A percentile compares a stretch with the other conserved stretches of the same genome.
Conservation (phyloP, 2,797 vertebrate species). For the Morus bassanus region DNA sequence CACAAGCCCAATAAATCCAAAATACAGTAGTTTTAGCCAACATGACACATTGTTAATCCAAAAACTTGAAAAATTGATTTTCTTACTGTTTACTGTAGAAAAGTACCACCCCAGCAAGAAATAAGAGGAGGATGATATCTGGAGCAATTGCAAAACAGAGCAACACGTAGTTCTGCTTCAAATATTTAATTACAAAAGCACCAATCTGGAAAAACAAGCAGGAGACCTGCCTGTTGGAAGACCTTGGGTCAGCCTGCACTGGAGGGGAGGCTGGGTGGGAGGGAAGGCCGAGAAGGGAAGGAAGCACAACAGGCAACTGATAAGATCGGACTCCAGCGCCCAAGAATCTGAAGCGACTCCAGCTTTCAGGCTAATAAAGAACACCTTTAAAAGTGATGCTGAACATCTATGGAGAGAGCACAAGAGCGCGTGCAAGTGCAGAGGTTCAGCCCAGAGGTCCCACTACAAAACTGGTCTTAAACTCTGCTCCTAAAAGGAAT, state of each 20-base stretch:
- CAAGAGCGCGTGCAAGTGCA: accelerated
- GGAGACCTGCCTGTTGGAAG: neutral
- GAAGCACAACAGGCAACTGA: neutral
- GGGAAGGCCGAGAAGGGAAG: neutral
- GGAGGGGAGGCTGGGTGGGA: neutral
- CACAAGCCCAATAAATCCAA: neutral
- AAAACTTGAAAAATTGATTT: neutral
- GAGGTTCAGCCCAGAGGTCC: neutral
- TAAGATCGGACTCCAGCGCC: neutral
- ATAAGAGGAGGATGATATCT: accelerated
- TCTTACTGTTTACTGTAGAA: neutral
- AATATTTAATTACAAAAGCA: neutral
- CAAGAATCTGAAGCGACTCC: neutral
- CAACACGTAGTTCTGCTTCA: neutral
- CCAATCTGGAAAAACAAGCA: neutral
- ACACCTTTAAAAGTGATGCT: neutral
- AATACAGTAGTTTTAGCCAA: neutral
- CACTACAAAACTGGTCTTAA: neutral
- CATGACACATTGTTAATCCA: neutral
- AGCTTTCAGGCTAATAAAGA: neutral
- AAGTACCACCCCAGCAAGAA: accelerated
- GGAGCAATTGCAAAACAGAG: neutral
- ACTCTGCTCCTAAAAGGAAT: neutral
- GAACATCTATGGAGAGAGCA: accelerated
- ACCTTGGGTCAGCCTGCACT: neutral